Percentiles rank a stretch among this genome's conserved stretches.
phyloP scores from a whole-genome alignment of 2,888 invertebrate species.

The Adelognathus sp. region DNA sequence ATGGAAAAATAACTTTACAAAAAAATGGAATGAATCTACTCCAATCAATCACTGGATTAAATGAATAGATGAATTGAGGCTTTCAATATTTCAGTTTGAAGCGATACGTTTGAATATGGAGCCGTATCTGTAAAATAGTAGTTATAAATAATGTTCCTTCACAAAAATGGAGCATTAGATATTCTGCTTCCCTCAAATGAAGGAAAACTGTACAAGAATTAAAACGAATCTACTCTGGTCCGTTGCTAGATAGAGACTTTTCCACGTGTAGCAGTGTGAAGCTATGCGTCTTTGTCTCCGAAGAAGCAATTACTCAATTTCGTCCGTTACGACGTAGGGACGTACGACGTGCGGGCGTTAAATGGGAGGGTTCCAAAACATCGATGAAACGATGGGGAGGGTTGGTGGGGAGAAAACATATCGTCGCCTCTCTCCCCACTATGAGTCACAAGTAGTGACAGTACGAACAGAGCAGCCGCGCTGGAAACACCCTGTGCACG shows the following conservation, averaged over 20 bases:
- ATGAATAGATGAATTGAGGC: too few relatives aligned
- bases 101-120: too few relatives aligned
- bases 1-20: too few relatives aligned
- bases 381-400: slow-evolving; percentile 29
- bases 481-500: slow-evolving; percentile 45
- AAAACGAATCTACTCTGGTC: too few relatives aligned
- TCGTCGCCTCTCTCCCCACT: slow-evolving; percentile 17
- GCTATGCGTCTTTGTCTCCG: background rate
- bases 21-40: too few relatives aligned
- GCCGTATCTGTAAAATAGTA: too few relatives aligned
- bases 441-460: slow-evolving; percentile 59
- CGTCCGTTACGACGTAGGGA: background rate
- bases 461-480: slow-evolving; percentile 51
- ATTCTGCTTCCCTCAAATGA: too few relatives aligned
- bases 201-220: too few relatives aligned
- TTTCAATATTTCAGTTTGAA: too few relatives aligned
- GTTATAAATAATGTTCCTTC: too few relatives aligned
- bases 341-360: background rate
- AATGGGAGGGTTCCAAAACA: slow-evolving; percentile 49
- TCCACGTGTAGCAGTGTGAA: background rate
- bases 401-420: slow-evolving; percentile 37
- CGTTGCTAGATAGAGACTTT: background rate
- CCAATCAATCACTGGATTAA: too few relatives aligned
- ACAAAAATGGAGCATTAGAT: too few relatives aligned
- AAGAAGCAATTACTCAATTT: slow-evolving; percentile 8